Base-by-base conservation (phyloP, 1,140 invertebrate species). In the Lepidurus couesii region DNA sequence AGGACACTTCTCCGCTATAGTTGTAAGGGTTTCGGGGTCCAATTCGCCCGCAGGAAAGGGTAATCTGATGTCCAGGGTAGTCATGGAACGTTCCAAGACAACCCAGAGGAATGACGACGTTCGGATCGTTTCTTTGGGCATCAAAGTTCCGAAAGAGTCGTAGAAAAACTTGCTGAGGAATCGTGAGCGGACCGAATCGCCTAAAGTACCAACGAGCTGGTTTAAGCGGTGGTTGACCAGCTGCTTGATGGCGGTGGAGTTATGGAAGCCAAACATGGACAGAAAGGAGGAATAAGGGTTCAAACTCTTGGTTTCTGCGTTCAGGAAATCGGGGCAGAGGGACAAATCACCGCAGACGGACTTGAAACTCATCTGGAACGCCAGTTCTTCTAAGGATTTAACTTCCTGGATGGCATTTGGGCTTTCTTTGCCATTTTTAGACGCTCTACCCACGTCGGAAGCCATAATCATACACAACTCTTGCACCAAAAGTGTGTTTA, bases 351-450 rank as follows among this genome's bases (percentile, higher is more conserved):
- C 53, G 53, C 53, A 65, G 21, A 65, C 21, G 0, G 53, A 65
- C 53, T 65, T 65, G 53, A n/a, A 65, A 16, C 53, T 65, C 53
- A 65, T 65, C 13, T 65, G 53, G 21, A 65, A 65, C 16, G 53
- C 53, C 13, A 65, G 53, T 21, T 65, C 53, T 65, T 65, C 53
- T 16, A 65, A 65, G 21, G 53, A 65, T 65, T 13, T 16, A 21
- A 65, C 53, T 13, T 65, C 21, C 16, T 65, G 53, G 21, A 65
- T 1, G 53, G 53, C 21, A 1, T 21, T 21, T 7, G 21, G 6
- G 13, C 21, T 65, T 7, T 1, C 13, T 16, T 65, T 34, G 34
- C 34, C 53, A 65, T 65, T 65, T 65, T 65, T 7, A 7, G 53
- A 13, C 53, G 16, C 53, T 65, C 16, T n/a, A 65, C 21, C 53